phyloP scores from a whole-genome alignment of 2,113 vertebrate species.

The Xenopus laevis region DNA sequence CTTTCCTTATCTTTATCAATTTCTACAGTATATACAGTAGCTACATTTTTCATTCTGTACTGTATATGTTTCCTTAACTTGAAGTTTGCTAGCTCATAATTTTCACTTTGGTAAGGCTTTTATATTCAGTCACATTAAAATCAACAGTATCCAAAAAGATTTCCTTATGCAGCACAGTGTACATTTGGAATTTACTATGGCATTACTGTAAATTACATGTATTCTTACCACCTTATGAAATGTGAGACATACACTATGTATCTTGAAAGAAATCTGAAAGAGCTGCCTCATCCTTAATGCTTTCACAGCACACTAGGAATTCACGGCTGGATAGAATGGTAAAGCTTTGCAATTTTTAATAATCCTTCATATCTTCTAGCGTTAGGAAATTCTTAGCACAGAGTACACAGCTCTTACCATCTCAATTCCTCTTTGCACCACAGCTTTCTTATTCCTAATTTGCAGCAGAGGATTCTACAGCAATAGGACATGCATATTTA shows the following conservation, averaged over 20 bases:
- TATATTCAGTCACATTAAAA: too few species aligned
- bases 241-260: not conserved
- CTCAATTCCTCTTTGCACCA: slow-evolving; percentile 14
- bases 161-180: too few species aligned
- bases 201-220: not conserved
- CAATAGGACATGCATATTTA: slow-evolving; percentile 5
- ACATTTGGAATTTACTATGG: too few species aligned
- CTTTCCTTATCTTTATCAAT: too few species aligned
- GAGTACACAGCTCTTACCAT: slow-evolving; percentile 2
- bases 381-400: not conserved
- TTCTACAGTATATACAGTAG: too few species aligned
- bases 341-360: slow-evolving; percentile 11
- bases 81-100: too few species aligned
- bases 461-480: slow-evolving; percentile 8
- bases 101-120: too few species aligned
- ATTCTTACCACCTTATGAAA: slow-evolving; percentile 8
- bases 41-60: too few species aligned
- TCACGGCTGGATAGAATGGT: slow-evolving; percentile 20
- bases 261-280: not conserved
- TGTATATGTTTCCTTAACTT: too few species aligned
- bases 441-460: slow-evolving; percentile 19
- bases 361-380: slow-evolving; percentile 13
- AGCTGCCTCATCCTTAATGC: slow-evolving; percentile 5
- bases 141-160: too few species aligned
- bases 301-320: slow-evolving; percentile 10